Base-by-base conservation (phyloP, 2,888 invertebrate genomes). In the Acleris laterana region DNA sequence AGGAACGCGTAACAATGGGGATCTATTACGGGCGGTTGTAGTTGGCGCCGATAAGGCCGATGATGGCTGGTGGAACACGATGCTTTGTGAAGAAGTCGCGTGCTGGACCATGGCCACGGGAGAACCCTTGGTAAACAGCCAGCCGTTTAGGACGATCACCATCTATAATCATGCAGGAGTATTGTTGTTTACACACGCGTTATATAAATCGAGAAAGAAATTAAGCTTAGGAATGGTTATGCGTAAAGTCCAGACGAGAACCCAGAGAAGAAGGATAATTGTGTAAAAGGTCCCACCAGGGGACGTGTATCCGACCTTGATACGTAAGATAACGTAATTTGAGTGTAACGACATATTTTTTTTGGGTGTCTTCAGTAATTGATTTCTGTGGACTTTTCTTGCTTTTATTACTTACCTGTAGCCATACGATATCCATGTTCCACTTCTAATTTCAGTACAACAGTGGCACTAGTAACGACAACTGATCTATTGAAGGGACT, bases 31-130 rank as follows among this genome's bases (percentile, higher is more conserved):
- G 17, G 82, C 77, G 16, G 51, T 42, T 6, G 73, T 62, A 44
- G 70, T 44, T 9, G 80, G 74, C 32, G 72, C 56, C 0, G 81
- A 68, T 1, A 79, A 64, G 1, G 77, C 70, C 0, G 79, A 79
- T 69, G 73, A 81, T 63, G 76, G 80, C 70, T 71, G 75, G 72
- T 88, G 73, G 73, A 89, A 78, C 62, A 89, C 79, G 75, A 88
- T 84, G 67, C 88, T 88, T 69, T 89, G 89, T n/a, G 89, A 89
- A 0, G 88, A 89, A 0, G 88, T 89, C 1, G 89, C 82, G 79
- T 89, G 75, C 87, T 85, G 76, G 81, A 94, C 68, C 93, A 94
- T 81, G 68, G 90, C 75, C 75, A 88, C 71, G 76, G 82, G 75
- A 72, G 88, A 77, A 71, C 87, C 79, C 17, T 65, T 64, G 2